Base-by-base conservation (phyloP, 2,888 invertebrate genomes). In the Dynastes grantii region DNA sequence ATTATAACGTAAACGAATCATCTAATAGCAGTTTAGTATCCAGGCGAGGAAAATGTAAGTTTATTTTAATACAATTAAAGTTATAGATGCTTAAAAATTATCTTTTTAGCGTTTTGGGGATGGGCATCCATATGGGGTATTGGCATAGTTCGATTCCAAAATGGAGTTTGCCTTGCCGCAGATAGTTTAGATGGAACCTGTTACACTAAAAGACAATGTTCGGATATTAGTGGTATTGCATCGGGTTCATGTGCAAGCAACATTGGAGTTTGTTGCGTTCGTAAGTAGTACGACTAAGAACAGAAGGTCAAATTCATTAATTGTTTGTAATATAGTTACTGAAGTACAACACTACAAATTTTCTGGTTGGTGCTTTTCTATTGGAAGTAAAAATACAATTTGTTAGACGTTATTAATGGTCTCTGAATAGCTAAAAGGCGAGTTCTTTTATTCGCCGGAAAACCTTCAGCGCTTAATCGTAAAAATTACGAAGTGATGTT, bases 201-300 rank as follows among this genome's bases (percentile, higher is more conserved):
- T 85, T 92, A 94, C 80, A 94, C 95, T n/a, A 90, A 92, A 67
- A 90, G 93, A 8, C 95, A 96, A 87, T 96, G 96, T 86, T 87
- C 89, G 75, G 92, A 92, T 84, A 91, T 93, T 37, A 93, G 92
- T 78, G 97, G 97, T 0, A 92, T 92, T 6, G 89, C 92, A 58
- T 93, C 94, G 0, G 96, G 95, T 11, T 89, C 89, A 11, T 97
- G 97, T 86, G 95, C 95, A 2, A 89, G 88, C 37, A 91, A 92
- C 77, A 92, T 95, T 84, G 96, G 96, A 2, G 92, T 94, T 78
- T 97, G 97, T 86, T 97, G 97, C 86, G 92, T 96, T 80, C 93
- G 96, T 96, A 90, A 92, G 93, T 90, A 67, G 8, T 37, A 37
- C 32, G 32, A 37, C 2, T 37, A 37, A 2, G 32, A 37, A 2